These are phyloP conservation scores for Porphyrio hochstetteri DNA, from an alignment of 2,113 vertebrate genomes.

Conservation along the genomic window DNA sequence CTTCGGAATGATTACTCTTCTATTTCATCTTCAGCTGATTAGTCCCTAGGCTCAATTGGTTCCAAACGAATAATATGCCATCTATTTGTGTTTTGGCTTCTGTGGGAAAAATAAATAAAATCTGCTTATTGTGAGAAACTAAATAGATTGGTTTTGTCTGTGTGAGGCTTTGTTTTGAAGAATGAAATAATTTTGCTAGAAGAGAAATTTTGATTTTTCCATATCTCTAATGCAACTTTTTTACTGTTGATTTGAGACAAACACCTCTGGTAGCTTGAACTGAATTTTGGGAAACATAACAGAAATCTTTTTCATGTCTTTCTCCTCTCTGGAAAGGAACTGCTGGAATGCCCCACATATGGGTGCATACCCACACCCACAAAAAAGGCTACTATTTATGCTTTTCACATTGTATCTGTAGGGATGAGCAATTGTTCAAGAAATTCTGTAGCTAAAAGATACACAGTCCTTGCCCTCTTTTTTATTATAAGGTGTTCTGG, in stretches of 20 bases:
- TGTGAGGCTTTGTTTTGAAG: slow-evolving; percentile 9
- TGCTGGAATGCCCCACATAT: background rate
- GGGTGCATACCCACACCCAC: background rate
- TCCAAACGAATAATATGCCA: slow-evolving; percentile 23
- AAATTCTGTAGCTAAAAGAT: background rate
- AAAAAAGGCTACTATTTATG: background rate
- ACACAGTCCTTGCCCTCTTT: background rate
- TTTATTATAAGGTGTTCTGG: background rate
- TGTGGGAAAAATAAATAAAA: slow-evolving; percentile 6
- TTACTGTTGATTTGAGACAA: background rate
- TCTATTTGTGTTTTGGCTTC: slow-evolving; percentile 31
- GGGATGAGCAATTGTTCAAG: background rate
- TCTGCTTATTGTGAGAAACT: slow-evolving; percentile 36
- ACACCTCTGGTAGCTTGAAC: background rate
- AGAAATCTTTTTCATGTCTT: background rate
- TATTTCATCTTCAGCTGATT: slow-evolving; percentile 51
- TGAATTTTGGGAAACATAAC: background rate
- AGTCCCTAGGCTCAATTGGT: slow-evolving; percentile 24
- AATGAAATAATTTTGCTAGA: slow-evolving; percentile 28
- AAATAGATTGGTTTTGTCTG: slow-evolving; percentile 19
- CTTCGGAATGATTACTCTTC: slow-evolving; percentile 43
- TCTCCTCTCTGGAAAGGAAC: background rate
- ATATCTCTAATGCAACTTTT: background rate
- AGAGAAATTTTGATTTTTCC: background rate
- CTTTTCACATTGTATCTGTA: background rate